Evolutionary conservation across 2,888 invertebrate species (phyloP).

Genomic region (Venusia cambrica): DNA sequence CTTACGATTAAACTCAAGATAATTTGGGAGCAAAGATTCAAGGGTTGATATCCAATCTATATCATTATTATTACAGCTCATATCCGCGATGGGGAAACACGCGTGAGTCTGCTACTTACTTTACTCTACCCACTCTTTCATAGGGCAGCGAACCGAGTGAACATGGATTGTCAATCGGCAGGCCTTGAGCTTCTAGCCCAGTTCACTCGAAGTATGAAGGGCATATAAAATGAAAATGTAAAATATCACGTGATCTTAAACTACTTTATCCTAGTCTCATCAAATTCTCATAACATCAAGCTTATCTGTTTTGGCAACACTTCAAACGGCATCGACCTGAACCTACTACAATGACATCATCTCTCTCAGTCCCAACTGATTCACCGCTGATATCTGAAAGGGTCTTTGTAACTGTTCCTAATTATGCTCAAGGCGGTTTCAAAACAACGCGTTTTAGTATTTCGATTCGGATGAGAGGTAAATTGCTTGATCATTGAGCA

Average conservation of each 20-base stretch:
- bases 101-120: too few species aligned
- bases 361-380: slow-evolving; percentile 27
- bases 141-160: slow-evolving; percentile 8
- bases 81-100: too few species aligned
- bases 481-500: slow-evolving; percentile 20
- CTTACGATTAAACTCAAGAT: too few species aligned
- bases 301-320: slow-evolving; percentile 28
- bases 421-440: slow-evolving; percentile 28
- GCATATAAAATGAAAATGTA: too few species aligned
- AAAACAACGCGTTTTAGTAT: slow-evolving; percentile 25
- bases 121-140: too few species aligned
- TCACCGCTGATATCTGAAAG: slow-evolving; percentile 27
- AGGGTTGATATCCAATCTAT: too few species aligned
- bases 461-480: slow-evolving; percentile 15
- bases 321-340: slow-evolving; percentile 33
- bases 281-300: too few species aligned
- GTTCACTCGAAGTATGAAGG: too few species aligned
- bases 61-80: too few species aligned
- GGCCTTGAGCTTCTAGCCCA: slow-evolving; percentile 14
- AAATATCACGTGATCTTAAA: too few species aligned
- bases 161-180: slow-evolving; percentile 12
- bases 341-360: slow-evolving; percentile 26
- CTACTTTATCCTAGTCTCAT: too few species aligned
- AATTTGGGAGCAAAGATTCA: too few species aligned
- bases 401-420: slow-evolving; percentile 22